phyloP scores from a whole-genome alignment of 1,140 invertebrate species.

The Drosophila guanche region DNA sequence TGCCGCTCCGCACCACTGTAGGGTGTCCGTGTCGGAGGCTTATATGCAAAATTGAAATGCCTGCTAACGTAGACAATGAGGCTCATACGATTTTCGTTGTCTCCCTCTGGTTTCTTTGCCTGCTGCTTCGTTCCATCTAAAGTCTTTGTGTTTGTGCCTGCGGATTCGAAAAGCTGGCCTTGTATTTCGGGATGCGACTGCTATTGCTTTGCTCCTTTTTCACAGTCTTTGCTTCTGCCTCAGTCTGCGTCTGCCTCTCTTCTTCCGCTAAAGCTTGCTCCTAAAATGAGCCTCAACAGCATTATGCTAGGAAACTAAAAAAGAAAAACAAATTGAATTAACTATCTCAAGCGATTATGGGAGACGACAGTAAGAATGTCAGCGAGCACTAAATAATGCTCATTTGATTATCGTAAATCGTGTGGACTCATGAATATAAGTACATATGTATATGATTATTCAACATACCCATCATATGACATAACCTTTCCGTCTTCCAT shows the following conservation, averaged over 20 bases:
- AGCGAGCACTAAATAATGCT: no score
- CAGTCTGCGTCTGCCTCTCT: no score
- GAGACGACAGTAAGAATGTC: no score
- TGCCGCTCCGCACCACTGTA: conserved; percentile 33
- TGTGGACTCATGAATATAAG: no score
- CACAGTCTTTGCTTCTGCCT: no score
- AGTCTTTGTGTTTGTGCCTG: conserved; percentile 21
- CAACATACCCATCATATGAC: not conserved
- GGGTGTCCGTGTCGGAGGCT: conserved; percentile 23
- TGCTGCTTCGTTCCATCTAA: not conserved
- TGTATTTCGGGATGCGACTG: conserved; percentile 1
- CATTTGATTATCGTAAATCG: no score
- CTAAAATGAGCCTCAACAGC: no score
- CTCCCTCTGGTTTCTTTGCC: not conserved
- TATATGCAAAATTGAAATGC: conserved; percentile 54
- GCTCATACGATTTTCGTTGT: conserved; percentile 5
- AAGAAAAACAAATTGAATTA: no score
- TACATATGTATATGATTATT: not conserved
- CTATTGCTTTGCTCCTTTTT: not conserved
- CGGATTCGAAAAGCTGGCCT: conserved; percentile 21
- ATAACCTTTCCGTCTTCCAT: not conserved
- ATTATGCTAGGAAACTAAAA: no score
- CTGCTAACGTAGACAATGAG: conserved; percentile 41
- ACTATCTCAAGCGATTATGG: no score
- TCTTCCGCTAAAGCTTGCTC: no score